Conservation (phyloP, 2,888 invertebrate species). For the Acrobasis suavella region DNA sequence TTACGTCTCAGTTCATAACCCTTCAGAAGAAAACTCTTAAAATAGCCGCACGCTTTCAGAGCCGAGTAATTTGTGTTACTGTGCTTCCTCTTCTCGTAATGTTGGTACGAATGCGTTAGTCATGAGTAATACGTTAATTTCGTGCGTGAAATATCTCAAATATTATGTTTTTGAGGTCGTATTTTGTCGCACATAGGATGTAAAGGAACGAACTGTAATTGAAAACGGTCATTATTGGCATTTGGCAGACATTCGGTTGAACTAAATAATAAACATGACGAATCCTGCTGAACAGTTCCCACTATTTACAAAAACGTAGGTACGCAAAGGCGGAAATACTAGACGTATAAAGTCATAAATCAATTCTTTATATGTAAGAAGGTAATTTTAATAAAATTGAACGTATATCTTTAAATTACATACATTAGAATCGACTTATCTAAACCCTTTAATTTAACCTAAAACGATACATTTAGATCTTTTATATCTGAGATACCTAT, state of each 20-base stretch:
- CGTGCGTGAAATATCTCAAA: background rate
- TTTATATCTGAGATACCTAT: no score
- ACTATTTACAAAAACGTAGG: no score
- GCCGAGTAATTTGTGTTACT: constrained; percentile 16
- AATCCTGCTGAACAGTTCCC: no score
- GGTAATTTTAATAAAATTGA: no score
- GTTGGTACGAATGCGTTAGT: constrained; percentile 8
- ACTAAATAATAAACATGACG: background rate
- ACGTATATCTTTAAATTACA: background rate
- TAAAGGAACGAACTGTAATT: constrained; percentile 1
- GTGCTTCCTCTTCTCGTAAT: constrained; percentile 14
- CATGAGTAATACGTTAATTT: constrained; percentile 16
- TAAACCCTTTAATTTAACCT: no score
- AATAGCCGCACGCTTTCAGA: constrained; percentile 14
- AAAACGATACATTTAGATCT: no score
- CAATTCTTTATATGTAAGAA: no score
- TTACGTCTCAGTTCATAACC: constrained; percentile 15
- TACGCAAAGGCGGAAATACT: no score
- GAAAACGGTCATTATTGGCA: background rate
- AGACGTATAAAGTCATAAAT: no score
- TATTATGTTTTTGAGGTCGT: constrained; percentile 8
- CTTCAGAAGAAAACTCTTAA: constrained; percentile 14
- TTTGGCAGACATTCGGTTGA: background rate
- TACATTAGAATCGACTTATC: background rate
- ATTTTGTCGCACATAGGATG: constrained; percentile 7